Percentiles rank a stretch among this genome's conserved stretches.
phyloP scores from a whole-genome alignment of 1,140 invertebrate species.

The Eumaeus atala region DNA sequence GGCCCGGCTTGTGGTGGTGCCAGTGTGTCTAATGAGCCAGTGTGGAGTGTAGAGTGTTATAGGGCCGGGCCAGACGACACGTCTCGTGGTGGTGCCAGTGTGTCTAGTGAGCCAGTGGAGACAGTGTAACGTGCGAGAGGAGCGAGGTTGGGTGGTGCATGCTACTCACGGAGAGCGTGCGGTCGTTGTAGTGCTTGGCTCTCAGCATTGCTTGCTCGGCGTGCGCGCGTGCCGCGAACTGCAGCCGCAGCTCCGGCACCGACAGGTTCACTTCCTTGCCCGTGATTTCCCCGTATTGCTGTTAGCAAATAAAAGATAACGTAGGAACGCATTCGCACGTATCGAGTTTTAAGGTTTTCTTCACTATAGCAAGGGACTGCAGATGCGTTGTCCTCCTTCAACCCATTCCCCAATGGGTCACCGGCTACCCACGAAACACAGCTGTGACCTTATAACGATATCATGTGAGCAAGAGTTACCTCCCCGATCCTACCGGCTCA shows the following conservation, averaged over 20 bases:
- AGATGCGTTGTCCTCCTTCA: no score
- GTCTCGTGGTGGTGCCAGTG: not conserved
- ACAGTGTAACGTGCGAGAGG: not conserved
- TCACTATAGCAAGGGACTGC: no score
- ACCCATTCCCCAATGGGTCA: not conserved
- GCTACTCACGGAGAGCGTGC: slow-evolving; percentile 51
- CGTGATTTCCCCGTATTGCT: slow-evolving; percentile 60
- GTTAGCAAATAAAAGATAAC: no score
- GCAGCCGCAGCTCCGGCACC: slow-evolving; percentile 52
- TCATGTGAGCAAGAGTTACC: no score
- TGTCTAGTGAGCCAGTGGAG: not conserved
- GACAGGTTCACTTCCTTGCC: slow-evolving; percentile 52
- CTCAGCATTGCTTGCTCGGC: slow-evolving; percentile 44
- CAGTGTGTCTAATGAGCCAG: not conserved
- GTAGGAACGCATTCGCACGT: no score
- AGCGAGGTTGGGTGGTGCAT: no score
- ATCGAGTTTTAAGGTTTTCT: no score
- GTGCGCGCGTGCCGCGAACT: slow-evolving; percentile 41
- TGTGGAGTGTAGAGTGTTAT: not conserved
- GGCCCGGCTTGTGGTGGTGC: no score
- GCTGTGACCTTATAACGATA: no score
- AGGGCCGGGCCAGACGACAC: no score
- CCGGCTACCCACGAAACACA: no score
- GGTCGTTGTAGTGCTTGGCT: slow-evolving; percentile 49
- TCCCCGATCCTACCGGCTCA: no score